A percentile compares a stretch with the other conserved stretches of the same genome.
Conservation (phyloP, 2,888 invertebrate species). For the Matsumyia berberina region DNA sequence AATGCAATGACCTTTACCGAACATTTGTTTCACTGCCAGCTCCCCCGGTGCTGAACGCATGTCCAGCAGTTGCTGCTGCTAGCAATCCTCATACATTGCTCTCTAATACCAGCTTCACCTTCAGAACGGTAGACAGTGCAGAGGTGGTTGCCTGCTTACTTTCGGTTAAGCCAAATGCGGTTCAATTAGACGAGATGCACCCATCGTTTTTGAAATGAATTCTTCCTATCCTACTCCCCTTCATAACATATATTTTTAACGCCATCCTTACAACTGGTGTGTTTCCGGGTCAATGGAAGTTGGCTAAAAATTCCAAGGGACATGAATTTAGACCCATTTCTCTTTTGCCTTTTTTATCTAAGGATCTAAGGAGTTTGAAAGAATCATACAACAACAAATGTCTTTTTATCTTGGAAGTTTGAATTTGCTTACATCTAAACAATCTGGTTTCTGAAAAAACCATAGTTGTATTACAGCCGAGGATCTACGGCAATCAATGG, state of each 20-base stretch:
- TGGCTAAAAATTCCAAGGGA: not conserved
- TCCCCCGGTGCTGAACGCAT: too few relatives aligned
- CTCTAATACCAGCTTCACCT: not conserved
- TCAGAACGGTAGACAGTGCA: too few relatives aligned
- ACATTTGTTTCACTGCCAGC: too few relatives aligned
- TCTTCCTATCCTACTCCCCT: not conserved
- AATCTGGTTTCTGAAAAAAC: conserved; percentile 14
- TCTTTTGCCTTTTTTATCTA: conserved; percentile 16
- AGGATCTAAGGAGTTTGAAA: conserved; percentile 11
- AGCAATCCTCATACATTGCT: too few relatives aligned
- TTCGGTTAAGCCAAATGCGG: not conserved
- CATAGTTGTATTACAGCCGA: conserved; percentile 15
- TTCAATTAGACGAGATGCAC: not conserved
- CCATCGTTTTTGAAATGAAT: conserved; percentile 1
- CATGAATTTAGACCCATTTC: conserved; percentile 17
- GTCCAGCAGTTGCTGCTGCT: too few relatives aligned
- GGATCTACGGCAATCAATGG: too few relatives aligned
- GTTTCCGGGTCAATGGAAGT: not conserved
- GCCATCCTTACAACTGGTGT: too few relatives aligned
- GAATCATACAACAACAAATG: conserved; percentile 7
- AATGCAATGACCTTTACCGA: too few relatives aligned
- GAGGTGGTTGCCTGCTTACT: conserved; percentile 4
- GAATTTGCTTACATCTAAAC: conserved; percentile 7
- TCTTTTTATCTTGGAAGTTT: not conserved
- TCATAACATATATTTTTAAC: not conserved